Percentiles rank a stretch among this genome's conserved stretches.
phyloP scores from a whole-genome alignment of 2,113 vertebrate species.

The Oncorhynchus tshawytscha region DNA sequence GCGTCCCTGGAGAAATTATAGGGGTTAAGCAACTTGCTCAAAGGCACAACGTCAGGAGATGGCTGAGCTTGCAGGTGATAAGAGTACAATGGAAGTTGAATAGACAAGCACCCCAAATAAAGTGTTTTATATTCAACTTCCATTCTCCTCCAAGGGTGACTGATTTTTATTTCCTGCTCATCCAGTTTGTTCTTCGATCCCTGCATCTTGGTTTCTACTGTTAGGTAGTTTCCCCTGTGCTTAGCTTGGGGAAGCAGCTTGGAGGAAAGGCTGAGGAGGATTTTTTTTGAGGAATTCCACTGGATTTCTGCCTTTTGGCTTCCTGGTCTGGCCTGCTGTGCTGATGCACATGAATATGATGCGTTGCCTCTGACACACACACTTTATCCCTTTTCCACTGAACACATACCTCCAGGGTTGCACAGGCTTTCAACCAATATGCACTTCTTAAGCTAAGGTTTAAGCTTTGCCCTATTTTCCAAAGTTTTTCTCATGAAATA shows the following conservation, averaged over 20 bases:
- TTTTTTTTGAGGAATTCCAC: neutral
- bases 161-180: neutral
- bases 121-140: too few species aligned
- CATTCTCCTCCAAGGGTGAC: too few species aligned
- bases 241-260: neutral
- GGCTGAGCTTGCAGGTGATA: too few species aligned
- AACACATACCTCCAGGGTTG: neutral
- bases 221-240: neutral
- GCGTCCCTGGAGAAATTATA: too few species aligned
- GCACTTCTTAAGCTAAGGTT: neutral
- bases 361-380: neutral
- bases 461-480: neutral
- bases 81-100: too few species aligned
- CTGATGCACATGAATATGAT: neutral
- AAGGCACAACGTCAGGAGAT: too few species aligned
- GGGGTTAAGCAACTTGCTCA: too few species aligned
- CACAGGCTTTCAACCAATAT: neutral
- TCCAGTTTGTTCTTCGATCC: too few species aligned
- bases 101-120: too few species aligned
- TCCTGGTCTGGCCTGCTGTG: neutral
- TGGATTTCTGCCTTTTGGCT: conserved; percentile 2
- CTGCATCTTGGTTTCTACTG: neutral
- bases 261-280: neutral
- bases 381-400: neutral
- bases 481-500: neutral